A percentile compares a stretch with the other conserved stretches of the same genome.
Conservation (phyloP, 2,888 invertebrate species). For the Cylloceria caligata region DNA sequence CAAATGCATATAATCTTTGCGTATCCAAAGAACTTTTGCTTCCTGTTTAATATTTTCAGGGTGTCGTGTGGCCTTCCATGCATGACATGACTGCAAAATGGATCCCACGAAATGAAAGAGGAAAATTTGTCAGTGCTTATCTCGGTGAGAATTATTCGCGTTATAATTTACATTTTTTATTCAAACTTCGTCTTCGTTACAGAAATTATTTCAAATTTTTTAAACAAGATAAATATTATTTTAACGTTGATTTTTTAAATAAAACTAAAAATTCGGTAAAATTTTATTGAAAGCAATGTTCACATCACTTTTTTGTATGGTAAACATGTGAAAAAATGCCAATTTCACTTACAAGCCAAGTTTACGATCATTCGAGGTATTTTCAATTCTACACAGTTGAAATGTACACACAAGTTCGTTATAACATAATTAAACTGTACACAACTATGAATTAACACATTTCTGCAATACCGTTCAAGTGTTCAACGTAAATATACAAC, state of each 20-base stretch:
- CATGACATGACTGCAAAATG: constrained; percentile 92
- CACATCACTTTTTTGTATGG: background rate
- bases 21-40: background rate
- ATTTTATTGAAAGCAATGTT: background rate
- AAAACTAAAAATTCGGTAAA: too few species aligned
- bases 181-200: constrained; percentile 13
- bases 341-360: too few species aligned
- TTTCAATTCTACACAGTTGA: too few species aligned
- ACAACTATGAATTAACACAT: too few species aligned
- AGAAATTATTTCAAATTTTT: too few species aligned
- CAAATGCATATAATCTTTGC: background rate
- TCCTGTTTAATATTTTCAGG: constrained; percentile 82
- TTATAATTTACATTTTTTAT: background rate
- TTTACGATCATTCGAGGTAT: too few species aligned
- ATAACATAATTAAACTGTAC: too few species aligned
- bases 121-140: constrained; percentile 89
- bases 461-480: too few species aligned
- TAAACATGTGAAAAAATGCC: constrained; percentile 2
- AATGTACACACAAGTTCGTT: too few species aligned
- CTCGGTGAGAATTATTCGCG: constrained; percentile 83
- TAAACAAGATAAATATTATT: too few species aligned
- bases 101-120: constrained; percentile 93
- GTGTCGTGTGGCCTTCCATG: constrained; percentile 91
- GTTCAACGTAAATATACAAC: too few species aligned
- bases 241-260: too few species aligned